Percentiles rank a stretch among this genome's conserved stretches.
phyloP scores from a whole-genome alignment of 2,888 invertebrate species.

The Trichopoda pennipes region DNA sequence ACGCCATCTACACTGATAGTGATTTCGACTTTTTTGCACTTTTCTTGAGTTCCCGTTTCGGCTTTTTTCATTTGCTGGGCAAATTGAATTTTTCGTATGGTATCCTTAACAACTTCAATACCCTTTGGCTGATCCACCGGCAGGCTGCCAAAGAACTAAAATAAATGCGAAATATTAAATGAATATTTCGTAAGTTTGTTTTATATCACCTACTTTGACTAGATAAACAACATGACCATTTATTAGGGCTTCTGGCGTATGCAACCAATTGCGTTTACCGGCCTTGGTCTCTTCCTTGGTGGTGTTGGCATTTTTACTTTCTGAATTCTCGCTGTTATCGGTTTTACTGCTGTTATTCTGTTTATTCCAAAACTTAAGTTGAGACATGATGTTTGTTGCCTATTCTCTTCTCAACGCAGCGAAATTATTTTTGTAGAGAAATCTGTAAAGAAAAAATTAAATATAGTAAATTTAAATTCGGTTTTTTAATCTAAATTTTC shows the following conservation, averaged over 20 bases:
- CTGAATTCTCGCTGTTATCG: conserved; percentile 71
- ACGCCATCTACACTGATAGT: conserved; percentile 99
- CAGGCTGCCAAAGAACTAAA: conserved; percentile 95
- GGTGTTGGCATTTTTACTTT: conserved; percentile 79
- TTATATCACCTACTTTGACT: conserved; percentile 89
- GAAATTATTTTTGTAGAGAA: neutral
- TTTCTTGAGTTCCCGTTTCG: conserved; percentile 89
- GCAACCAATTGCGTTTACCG: conserved; percentile 90
- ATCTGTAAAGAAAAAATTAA: conserved; percentile 30
- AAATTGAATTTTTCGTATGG: conserved; percentile 97
- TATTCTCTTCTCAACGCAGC: conserved; percentile 38
- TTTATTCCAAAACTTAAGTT: conserved; percentile 86
- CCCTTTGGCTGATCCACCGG: conserved; percentile 98
- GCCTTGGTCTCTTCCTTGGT: conserved; percentile 81
- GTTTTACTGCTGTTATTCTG: conserved; percentile 82
- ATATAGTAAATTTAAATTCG: neutral
- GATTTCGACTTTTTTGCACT: conserved; percentile 94
- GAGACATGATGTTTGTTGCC: conserved; percentile 82
- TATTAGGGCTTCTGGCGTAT: conserved; percentile 95
- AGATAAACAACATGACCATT: conserved; percentile 98
- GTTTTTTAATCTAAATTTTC: no score
- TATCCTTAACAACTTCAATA: conserved; percentile 98
- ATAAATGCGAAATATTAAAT: neutral
- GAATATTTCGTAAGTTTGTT: neutral
- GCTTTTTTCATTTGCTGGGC: conserved; percentile 95